Conservation (phyloP, 2,797 vertebrate species). For the Heteromormyrus szaboi region DNA sequence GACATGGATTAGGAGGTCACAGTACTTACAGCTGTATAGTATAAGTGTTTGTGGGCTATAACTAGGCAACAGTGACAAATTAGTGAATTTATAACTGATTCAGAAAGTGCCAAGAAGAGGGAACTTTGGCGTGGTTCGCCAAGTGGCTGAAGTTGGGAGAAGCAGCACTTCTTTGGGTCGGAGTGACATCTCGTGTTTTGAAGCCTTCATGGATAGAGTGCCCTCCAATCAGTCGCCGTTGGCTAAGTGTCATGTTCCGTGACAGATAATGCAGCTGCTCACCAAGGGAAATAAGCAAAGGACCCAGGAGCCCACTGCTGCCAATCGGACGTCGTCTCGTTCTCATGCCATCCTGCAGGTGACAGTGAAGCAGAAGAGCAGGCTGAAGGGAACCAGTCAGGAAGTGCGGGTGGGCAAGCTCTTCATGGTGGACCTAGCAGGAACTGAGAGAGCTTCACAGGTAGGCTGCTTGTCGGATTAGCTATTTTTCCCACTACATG, state of each 20-base stretch:
- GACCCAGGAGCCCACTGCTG: slow-evolving; percentile 51
- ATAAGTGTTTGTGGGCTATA: background rate
- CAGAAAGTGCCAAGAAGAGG: background rate
- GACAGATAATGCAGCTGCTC: slow-evolving; percentile 52
- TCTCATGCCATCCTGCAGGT: slow-evolving; percentile 54
- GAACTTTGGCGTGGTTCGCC: background rate
- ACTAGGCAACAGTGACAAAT: background rate
- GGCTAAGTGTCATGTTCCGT: background rate
- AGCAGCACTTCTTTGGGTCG: background rate
- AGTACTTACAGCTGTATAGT: background rate
- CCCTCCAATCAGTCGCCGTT: background rate
- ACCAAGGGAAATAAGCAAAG: slow-evolving; percentile 52
- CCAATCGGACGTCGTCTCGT: slow-evolving; percentile 49
- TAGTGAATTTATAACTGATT: background rate
- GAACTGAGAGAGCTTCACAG: slow-evolving; percentile 55
- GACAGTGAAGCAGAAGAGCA: slow-evolving; percentile 37
- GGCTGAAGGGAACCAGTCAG: background rate
- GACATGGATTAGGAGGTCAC: background rate
- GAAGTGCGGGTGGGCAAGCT: slow-evolving; percentile 42
- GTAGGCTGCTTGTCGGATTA: slow-evolving; percentile 22
- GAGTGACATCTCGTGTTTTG: background rate
- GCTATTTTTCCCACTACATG: background rate
- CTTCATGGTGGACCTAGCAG: slow-evolving; percentile 55
- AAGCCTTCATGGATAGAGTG: background rate
- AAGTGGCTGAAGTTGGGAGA: background rate